Conservation (phyloP, 2,113 vertebrate genomes). For the Natator depressus region DNA sequence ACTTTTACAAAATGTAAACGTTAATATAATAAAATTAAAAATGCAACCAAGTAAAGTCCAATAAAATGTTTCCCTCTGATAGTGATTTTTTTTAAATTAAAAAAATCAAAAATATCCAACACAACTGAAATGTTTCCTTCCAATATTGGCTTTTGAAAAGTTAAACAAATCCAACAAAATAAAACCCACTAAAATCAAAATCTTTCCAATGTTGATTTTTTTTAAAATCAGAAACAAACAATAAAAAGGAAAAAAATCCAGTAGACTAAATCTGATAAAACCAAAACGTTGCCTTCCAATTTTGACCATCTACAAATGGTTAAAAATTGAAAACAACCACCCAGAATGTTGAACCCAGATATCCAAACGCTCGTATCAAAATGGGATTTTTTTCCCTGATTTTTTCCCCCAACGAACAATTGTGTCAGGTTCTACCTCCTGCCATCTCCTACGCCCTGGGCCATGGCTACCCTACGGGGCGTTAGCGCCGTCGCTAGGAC, state of each 20-base stretch:
- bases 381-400: too few species aligned
- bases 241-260: neutral
- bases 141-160: neutral
- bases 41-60: neutral
- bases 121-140: neutral
- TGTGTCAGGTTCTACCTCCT: neutral
- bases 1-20: neutral
- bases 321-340: neutral
- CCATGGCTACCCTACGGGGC: neutral
- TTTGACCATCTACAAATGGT: neutral
- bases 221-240: neutral
- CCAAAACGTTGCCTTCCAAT: neutral
- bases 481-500: too few species aligned
- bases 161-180: neutral
- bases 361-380: neutral
- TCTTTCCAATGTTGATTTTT: neutral
- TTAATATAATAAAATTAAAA: neutral
- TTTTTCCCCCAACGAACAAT: neutral
- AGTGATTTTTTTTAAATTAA: neutral
- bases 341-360: neutral
- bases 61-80: neutral
- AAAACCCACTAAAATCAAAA: neutral
- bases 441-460: neutral
- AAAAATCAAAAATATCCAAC: neutral
- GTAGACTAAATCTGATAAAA: neutral